Base-by-base conservation (phyloP, 2,113 vertebrate species). In the Tragelaphus scriptus region DNA sequence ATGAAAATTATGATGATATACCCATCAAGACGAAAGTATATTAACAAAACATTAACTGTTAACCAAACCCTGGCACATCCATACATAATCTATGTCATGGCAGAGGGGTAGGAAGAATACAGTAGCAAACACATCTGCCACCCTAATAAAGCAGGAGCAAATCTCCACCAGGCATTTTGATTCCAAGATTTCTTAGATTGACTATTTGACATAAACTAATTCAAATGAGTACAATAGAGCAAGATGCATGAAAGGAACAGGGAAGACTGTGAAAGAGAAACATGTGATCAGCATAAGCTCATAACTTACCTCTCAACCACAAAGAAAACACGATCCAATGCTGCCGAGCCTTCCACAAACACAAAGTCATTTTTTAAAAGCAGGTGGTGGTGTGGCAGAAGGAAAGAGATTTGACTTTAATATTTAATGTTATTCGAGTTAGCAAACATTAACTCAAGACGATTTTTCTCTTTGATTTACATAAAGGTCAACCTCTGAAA, bases 391-490 rank as follows among this genome's bases (percentile, higher is more conserved):
- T 91, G 3, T 65, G 28, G 59, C 28, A 6, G 47, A 94, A 88
- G 51, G 44, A 92, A 89, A 71, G 59, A 89, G 30, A 79, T 71
- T 40, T 68, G 85, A 90, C 63, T 91, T 93, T 89, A 93, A 82
- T 84, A 91, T 26, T 65, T 90, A 61, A 84, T 95, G 71, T 71
- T 71, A 91, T 63, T 91, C 11, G 44, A 90, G 51, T 89, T 91
- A 55, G 75, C 44, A 53, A 96, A 85, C 44, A 61, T 96, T 87
- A 90, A 49, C 26, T 86, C 44, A 65, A 71, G 32, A 94, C 63
- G 71, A 15, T 55, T 90, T 90, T 90, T 94, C 89, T 97, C 86
- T 97, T 85, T 96, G 80, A 93, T 95, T 97, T 97, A 84, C 63
- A 71, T 32, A 68, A 97, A 97, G 94, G 94, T 96, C 90, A 96